Base-by-base conservation (phyloP, 2,113 vertebrate species). In the Chaetura pelagica region DNA sequence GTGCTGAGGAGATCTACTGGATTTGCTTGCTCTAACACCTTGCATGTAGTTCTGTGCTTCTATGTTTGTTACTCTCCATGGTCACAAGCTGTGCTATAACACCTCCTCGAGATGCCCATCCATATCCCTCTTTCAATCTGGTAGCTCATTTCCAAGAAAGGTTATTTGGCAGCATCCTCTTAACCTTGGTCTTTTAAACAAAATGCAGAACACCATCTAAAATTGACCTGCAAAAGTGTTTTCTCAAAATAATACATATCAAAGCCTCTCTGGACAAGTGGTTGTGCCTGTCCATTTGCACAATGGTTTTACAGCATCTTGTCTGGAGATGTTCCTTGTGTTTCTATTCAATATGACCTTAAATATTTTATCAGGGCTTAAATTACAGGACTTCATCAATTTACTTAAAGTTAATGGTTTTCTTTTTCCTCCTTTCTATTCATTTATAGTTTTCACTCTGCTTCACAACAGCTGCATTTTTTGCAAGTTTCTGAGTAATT, bases 311-410 rank as follows among this genome's bases (percentile, higher is more conserved):
- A 46, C 24, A 82, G 18, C 23, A 61, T 15, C 30, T 49, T 91
- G 34, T 72, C 29, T 54, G 38, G 54, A 73, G 24, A 34, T 40
- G 10, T 83, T 78, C 14, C 22, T 42, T 55, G 11, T 54, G 16
- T 4, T 89, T 89, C 34, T 30, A 24, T 78, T 90, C 68, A 63
- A 20, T 71, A 15, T 7, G 18, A 72, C 2, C 8, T 82, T 91
- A 75, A 94, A 82, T 92, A 82, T 91, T 87, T 87, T 12, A 76
- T 87, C 49, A 89, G 30, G 20, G 18, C 40, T 82, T 82, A 75
- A 78, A 84, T 67, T 18, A 40, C 18, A 76, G 24, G 27, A 54
- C 10, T 82, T 29, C n/a, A 6, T 49, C 38, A 10, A 26, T 72
- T 67, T 63, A 10, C 10, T 58, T 67, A 9, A 73, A 58, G n/a